Evolutionary conservation across 2,888 invertebrate species (phyloP), one percentile per base, ranked within the genome.

Genomic region (Beris chalybata): DNA sequence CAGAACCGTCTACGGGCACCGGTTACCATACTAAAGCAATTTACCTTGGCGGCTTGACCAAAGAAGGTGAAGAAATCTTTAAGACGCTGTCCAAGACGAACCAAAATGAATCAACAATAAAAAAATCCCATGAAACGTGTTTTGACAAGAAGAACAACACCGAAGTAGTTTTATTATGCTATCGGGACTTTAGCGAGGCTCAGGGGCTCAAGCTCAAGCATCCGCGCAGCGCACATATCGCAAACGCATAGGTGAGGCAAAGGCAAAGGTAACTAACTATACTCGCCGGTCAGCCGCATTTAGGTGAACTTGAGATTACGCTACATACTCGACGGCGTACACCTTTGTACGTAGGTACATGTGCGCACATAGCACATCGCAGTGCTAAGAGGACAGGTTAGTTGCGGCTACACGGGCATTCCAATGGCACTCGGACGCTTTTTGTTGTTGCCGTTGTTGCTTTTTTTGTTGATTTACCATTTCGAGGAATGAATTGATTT

Each of bases 401-500:
- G 5, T 50, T 15, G 29, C 15, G 15, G 29, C 50, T 29, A 54
- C 13, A 55, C 55, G 32, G n/a, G 44, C 58, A 58, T 58, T 58
- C 58, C 58, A 47, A 29, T 45, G 29, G 45, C 29, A 45, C 58
- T 58, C 45, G 58, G 13, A 30, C 47, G 38, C 30, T 47, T 58
- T 45, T 47, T 22, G 58, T 38, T 9, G 38, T 38, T 22, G 56
- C 44, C 22, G 59, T 31, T 22, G 32, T 59, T 53, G n/a, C 31
- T 48, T 13, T 54, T 65, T 44, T 45, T 65, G 64, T 55, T 65
- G 64, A 56, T 54, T 65, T 65, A 71, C 70, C 71, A 77, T 78
- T 79, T 79, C 79, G 75, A 76, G 75, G 79, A 79, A 79, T 76
- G 78, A 79, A 78, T 79, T 79, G 80, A 79, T 79, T 79, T 79